These are phyloP conservation scores for Drosophila paulistorum DNA, from an alignment of 1,140 invertebrate species.

Conservation along the genomic window DNA sequence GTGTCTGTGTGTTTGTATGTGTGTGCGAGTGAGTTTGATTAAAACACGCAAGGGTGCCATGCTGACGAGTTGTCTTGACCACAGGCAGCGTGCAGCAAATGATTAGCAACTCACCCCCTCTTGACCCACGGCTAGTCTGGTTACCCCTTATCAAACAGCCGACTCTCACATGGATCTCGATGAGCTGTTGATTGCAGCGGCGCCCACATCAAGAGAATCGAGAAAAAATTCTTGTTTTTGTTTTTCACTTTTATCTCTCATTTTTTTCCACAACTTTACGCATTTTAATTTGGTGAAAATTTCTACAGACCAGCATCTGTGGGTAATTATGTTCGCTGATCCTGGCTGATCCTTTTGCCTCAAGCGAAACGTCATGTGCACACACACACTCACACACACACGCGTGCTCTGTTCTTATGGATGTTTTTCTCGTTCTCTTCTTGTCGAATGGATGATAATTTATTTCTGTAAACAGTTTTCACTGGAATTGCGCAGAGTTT, in stretches of 20 bases:
- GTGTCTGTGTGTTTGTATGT: not conserved
- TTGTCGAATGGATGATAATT: conserved; percentile 53
- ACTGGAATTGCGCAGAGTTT: conserved; percentile 48
- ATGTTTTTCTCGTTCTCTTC: conserved; percentile 62
- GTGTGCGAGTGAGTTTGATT: conserved; percentile 16
- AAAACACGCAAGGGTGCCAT: conserved; percentile 20
- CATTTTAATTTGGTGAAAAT: conserved; percentile 24
- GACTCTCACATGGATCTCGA: conserved; percentile 15
- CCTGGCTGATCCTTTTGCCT: conserved; percentile 21
- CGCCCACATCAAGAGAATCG: conserved; percentile 19
- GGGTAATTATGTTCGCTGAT: conserved; percentile 26
- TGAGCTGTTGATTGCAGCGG: conserved; percentile 25
- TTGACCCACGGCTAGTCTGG: not conserved
- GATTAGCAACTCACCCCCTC: conserved; percentile 12
- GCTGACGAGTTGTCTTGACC: conserved; percentile 9
- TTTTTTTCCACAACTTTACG: conserved; percentile 27
- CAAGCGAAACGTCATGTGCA: conserved; percentile 22
- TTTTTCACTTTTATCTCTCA: not conserved
- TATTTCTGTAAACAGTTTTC: conserved; percentile 64
- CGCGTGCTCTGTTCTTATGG: conserved; percentile 57
- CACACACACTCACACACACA: conserved; percentile 43
- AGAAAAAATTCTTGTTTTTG: not conserved
- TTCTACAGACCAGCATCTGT: conserved; percentile 21
- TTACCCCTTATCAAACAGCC: conserved; percentile 27
- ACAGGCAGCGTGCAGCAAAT: conserved; percentile 14